Evolutionary conservation across 2,888 invertebrate species (phyloP).

Genomic region (Caenorhabditis wallacei): DNA sequence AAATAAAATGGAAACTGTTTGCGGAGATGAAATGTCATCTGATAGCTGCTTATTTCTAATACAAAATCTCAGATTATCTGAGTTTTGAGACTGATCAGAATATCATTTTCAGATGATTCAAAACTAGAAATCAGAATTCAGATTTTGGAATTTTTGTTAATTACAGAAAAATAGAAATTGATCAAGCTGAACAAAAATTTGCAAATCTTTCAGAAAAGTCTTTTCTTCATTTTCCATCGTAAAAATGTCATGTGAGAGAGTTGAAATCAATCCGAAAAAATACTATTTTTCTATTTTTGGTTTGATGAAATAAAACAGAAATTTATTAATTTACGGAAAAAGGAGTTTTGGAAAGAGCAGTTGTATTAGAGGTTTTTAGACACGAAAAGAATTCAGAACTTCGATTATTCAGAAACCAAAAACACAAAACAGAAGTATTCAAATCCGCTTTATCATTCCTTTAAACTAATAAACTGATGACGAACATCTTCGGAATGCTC

Average conservation of each 20-base stretch:
- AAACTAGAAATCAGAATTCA: neutral
- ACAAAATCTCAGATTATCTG: neutral
- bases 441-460: no score
- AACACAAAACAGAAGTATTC: no score
- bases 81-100: no score
- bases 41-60: conserved; percentile 17
- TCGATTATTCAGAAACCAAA: no score
- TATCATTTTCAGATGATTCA: no score
- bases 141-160: neutral
- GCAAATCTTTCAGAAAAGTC: neutral
- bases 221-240: neutral
- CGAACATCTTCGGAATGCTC: neutral
- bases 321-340: no score
- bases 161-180: neutral
- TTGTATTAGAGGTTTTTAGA: no score
- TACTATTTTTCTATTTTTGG: neutral
- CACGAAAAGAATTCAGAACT: no score
- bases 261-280: neutral
- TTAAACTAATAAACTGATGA: neutral
- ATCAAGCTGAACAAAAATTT: neutral
- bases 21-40: conserved; percentile 19
- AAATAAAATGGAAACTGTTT: conserved; percentile 1
- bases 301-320: neutral
- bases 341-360: no score
- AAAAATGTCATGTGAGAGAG: conserved; percentile 30